phyloP scores from a whole-genome alignment of 35 echinoderm and acorn worm genomes.

The Ophioderma brevispina region DNA sequence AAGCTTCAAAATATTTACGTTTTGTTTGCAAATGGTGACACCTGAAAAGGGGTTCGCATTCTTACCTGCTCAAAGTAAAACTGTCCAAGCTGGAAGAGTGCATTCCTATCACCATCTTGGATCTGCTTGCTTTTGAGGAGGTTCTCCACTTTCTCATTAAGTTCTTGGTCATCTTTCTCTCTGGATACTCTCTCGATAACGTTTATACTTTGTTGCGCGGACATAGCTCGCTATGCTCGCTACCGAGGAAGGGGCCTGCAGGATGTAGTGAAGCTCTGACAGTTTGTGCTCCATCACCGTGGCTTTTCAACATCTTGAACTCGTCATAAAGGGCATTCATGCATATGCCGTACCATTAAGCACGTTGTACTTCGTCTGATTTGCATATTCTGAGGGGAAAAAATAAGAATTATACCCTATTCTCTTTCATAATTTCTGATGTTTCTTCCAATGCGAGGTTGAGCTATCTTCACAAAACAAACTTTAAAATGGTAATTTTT shows the following conservation, averaged over 20 bases:
- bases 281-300: slow-evolving; percentile 57
- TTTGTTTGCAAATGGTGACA: background rate
- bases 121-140: slow-evolving; percentile 75
- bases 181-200: slow-evolving; percentile 69
- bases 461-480: too few species aligned
- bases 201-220: slow-evolving; percentile 74
- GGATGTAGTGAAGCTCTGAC: background rate
- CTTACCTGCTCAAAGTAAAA: slow-evolving; percentile 96
- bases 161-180: slow-evolving; percentile 65
- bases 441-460: too few species aligned
- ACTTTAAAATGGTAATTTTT: too few species aligned
- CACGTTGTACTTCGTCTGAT: too few species aligned
- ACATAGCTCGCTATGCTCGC: slow-evolving; percentile 32
- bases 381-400: too few species aligned
- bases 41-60: background rate
- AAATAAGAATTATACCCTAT: too few species aligned
- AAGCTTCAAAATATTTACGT: too few species aligned
- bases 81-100: slow-evolving; percentile 90
- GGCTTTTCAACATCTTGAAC: too few species aligned
- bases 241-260: slow-evolving; percentile 36
- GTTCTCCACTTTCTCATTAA: slow-evolving; percentile 81
- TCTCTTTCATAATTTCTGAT: too few species aligned
- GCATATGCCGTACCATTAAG: too few species aligned
- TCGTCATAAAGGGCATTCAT: too few species aligned
- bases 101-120: slow-evolving; percentile 71